Evolutionary conservation across 2,113 vertebrate species (phyloP).

Genomic region (Podarcis muralis): DNA sequence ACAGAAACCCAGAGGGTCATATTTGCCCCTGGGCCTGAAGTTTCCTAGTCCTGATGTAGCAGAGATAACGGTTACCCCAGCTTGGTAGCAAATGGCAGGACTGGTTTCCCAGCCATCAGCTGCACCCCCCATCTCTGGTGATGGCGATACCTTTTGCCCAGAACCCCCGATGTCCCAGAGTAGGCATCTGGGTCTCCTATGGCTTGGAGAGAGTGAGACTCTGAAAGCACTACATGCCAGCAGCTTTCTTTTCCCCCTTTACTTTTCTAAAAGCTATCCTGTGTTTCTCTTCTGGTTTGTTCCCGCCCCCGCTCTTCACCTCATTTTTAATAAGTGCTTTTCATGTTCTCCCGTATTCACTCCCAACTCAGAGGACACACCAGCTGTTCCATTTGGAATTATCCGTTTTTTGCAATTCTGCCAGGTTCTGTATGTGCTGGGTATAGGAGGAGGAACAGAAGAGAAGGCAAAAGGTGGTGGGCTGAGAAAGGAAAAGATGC

Average conservation of each 20-base stretch:
- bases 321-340: constrained; percentile 48
- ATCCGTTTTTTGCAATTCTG: constrained; percentile 48
- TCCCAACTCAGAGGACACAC: constrained; percentile 44
- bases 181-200: neutral
- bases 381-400: constrained; percentile 52
- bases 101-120: no score
- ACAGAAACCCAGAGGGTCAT: no score
- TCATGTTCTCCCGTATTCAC: neutral
- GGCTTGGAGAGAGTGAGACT: neutral
- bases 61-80: neutral
- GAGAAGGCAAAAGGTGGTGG: constrained; percentile 31
- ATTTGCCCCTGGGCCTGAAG: no score
- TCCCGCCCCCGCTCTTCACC: constrained; percentile 25
- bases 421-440: constrained; percentile 40
- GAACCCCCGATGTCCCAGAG: neutral
- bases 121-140: neutral
- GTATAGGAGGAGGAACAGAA: constrained; percentile 33
- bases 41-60: neutral
- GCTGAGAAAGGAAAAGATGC: constrained; percentile 62
- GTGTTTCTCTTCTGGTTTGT: constrained; percentile 34
- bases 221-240: neutral
- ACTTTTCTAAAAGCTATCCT: constrained; percentile 19
- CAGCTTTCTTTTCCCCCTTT: neutral
- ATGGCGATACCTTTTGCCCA: neutral
- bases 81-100: neutral